Conservation (phyloP, 2,797 vertebrate species). For the Eulemur albifrons region DNA sequence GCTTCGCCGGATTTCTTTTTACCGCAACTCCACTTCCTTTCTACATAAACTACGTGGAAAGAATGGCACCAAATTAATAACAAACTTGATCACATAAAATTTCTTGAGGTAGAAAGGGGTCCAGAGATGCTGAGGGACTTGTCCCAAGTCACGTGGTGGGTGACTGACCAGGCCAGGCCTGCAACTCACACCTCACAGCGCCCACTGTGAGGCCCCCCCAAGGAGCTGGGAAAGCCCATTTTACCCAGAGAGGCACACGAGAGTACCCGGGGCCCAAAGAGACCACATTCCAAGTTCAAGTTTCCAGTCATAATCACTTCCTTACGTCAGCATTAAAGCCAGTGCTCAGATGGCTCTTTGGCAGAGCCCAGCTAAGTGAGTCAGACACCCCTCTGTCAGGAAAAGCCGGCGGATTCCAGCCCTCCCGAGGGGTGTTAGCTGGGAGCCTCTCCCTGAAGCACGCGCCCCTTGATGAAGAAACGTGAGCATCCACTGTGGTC, state of each 20-base stretch:
- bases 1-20: constrained; percentile 55
- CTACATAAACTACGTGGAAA: constrained; percentile 62
- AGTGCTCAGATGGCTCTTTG: not conserved
- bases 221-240: constrained; percentile 68
- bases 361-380: not conserved
- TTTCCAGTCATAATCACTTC: constrained; percentile 42
- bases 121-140: not conserved
- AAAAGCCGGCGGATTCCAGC: not conserved
- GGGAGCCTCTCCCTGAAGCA: not conserved
- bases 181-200: too few relatives aligned
- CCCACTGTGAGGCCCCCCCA: not conserved
- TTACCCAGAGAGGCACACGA: not conserved
- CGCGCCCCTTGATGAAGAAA: not conserved
- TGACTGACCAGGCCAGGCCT: not conserved
- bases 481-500: not conserved
- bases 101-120: not conserved
- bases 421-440: not conserved
- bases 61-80: constrained; percentile 57
- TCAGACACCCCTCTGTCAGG: not conserved
- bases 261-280: not conserved
- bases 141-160: not conserved
- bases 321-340: not conserved
- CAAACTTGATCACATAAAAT: constrained; percentile 38
- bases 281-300: constrained; percentile 31
- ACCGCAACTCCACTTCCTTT: constrained; percentile 63